These are phyloP conservation scores for Apis mellifera DNA, from an alignment of 1,140 invertebrate species.

Conservation along the genomic window DNA sequence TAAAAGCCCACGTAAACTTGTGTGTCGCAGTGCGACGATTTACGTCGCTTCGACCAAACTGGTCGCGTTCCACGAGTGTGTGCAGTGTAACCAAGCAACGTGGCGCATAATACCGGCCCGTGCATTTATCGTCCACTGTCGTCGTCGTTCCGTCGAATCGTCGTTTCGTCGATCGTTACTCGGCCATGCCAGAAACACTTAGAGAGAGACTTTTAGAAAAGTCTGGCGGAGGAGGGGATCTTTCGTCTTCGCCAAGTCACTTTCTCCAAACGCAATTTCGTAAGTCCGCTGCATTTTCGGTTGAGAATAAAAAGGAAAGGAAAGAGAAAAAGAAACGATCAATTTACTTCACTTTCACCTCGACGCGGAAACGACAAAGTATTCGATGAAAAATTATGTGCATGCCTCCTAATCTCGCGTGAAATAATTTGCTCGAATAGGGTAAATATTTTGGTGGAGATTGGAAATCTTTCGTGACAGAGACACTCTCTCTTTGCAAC, in stretches of 20 bases:
- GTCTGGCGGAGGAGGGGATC: neutral
- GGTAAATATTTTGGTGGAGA: neutral
- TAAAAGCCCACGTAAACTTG: neutral
- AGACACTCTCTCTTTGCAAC: conserved; percentile 11
- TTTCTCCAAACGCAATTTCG: conserved; percentile 2
- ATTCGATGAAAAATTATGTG: too few relatives aligned
- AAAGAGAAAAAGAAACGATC: too few relatives aligned
- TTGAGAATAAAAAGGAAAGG: too few relatives aligned
- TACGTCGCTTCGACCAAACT: neutral
- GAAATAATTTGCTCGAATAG: neutral
- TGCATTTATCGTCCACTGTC: neutral
- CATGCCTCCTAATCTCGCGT: neutral
- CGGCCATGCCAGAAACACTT: too few relatives aligned
- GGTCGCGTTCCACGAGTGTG: neutral
- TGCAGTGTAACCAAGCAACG: neutral
- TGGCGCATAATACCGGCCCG: neutral
- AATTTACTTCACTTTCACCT: too few relatives aligned
- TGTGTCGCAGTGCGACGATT: neutral
- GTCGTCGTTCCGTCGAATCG: neutral
- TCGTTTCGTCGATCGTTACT: too few relatives aligned
- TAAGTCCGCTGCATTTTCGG: neutral
- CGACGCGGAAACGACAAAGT: too few relatives aligned
- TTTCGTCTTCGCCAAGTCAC: neutral
- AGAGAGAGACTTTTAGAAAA: neutral
- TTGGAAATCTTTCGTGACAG: neutral